phyloP scores from a whole-genome alignment of 2,797 vertebrate genomes.

The Tauraco hartlaubi region DNA sequence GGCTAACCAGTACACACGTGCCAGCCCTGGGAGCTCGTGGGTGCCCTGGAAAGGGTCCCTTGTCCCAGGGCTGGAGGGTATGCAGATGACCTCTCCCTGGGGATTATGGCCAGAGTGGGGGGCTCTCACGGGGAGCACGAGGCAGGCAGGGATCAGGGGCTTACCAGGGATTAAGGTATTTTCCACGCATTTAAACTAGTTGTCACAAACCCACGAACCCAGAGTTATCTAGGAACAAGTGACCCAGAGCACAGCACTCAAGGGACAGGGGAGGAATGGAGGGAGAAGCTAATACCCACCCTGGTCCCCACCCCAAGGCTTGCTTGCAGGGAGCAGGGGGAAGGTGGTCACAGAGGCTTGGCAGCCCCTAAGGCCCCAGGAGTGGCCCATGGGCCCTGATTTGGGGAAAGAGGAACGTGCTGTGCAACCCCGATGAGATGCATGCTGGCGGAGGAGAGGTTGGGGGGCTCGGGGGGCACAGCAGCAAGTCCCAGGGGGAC shows the following conservation, averaged over 20 bases:
- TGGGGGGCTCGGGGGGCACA: rapidly evolving
- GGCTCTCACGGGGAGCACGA: neutral
- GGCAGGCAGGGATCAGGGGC: neutral
- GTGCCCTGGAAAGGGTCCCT: neutral
- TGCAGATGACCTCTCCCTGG: neutral
- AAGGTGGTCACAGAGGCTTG: neutral
- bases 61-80: neutral
- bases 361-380: neutral
- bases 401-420: rapidly evolving
- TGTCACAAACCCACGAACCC: neutral
- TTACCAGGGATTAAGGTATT: slow-evolving; percentile 40
- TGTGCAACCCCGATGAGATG: neutral
- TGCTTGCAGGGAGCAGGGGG: neutral
- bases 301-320: neutral
- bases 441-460: neutral
- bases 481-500: neutral
- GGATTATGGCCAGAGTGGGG: neutral
- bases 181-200: slow-evolving; percentile 20
- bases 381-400: rapidly evolving
- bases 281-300: neutral
- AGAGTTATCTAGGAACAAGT: neutral
- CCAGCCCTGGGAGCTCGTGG: neutral
- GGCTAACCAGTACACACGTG: neutral
- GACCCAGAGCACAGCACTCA: neutral
- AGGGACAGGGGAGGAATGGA: neutral